Percentiles rank a stretch among this genome's conserved stretches.
phyloP scores from a whole-genome alignment of 2,888 invertebrate species.

The Tanytarsus gracilentus region DNA sequence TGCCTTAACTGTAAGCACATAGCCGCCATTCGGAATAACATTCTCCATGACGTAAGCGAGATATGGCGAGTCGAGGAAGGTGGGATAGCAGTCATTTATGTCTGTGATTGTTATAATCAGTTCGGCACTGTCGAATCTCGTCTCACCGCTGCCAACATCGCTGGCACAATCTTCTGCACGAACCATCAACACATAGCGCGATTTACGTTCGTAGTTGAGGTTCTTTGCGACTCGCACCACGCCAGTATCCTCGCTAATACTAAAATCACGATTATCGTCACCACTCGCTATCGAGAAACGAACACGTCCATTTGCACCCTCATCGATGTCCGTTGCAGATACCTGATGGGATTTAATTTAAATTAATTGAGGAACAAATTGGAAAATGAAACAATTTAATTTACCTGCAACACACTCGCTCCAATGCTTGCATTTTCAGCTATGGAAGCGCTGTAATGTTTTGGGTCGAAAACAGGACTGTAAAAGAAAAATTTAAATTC shows the following conservation, averaged over 20 bases:
- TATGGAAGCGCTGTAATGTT: constrained; percentile 81
- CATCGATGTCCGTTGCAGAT: constrained; percentile 81
- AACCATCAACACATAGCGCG: constrained; percentile 72
- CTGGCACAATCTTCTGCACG: constrained; percentile 81
- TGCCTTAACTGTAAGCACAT: constrained; percentile 74
- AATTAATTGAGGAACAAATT: constrained; percentile 15
- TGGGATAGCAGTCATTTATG: constrained; percentile 89
- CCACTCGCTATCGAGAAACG: constrained; percentile 83
- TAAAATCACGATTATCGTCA: constrained; percentile 84
- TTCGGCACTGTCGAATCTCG: constrained; percentile 66
- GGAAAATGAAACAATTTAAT: constrained; percentile 27
- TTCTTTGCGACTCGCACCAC: constrained; percentile 85
- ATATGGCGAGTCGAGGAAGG: constrained; percentile 91
- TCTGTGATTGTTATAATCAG: constrained; percentile 78
- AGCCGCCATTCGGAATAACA: constrained; percentile 69
- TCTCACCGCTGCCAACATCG: constrained; percentile 50
- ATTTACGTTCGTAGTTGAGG: constrained; percentile 84
- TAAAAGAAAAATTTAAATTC: background rate
- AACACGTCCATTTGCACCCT: constrained; percentile 82
- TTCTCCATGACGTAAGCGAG: constrained; percentile 90
- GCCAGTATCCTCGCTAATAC: constrained; percentile 85
- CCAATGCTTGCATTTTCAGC: constrained; percentile 93
- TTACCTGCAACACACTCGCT: constrained; percentile 75
- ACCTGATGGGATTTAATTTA: constrained; percentile 47
- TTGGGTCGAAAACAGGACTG: constrained; percentile 78